Percentiles rank a stretch among this genome's conserved stretches.
These are phyloP conservation scores for Lasius platythorax DNA, from an alignment of 2,888 invertebrate genomes.

Conservation along the genomic window DNA sequence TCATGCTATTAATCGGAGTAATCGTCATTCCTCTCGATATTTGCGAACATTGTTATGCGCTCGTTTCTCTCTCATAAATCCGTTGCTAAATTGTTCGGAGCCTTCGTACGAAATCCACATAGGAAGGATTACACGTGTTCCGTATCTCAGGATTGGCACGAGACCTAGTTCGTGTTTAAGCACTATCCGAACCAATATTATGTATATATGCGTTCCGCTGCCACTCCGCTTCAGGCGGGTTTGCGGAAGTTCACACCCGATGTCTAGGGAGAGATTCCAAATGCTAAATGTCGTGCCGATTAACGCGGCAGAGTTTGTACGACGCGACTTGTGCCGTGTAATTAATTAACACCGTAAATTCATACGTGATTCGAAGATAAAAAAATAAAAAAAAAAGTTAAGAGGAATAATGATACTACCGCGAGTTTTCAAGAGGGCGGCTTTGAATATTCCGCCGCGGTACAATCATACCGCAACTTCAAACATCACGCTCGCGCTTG, in stretches of 20 bases:
- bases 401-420: background rate
- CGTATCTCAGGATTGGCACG: conserved; percentile 35
- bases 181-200: conserved; percentile 55
- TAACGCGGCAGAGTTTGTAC: background rate
- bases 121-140: conserved; percentile 30
- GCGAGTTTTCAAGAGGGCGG: background rate
- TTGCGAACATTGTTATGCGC: background rate
- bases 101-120: background rate
- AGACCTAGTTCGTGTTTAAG: conserved; percentile 61
- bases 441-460: background rate
- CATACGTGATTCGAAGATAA: background rate
- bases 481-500: background rate
- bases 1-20: conserved; percentile 12
- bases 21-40: background rate
- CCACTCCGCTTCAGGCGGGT: conserved; percentile 11
- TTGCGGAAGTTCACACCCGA: conserved; percentile 35
- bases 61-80: background rate
- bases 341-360: background rate
- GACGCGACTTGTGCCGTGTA: background rate
- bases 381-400: background rate
- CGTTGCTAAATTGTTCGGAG: background rate
- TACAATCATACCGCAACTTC: background rate
- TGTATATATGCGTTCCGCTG: background rate
- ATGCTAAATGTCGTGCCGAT: conserved; percentile 53
- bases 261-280: conserved; percentile 39